Conservation (phyloP, 2,113 vertebrate species). For the Acrocephalus arundinaceus region DNA sequence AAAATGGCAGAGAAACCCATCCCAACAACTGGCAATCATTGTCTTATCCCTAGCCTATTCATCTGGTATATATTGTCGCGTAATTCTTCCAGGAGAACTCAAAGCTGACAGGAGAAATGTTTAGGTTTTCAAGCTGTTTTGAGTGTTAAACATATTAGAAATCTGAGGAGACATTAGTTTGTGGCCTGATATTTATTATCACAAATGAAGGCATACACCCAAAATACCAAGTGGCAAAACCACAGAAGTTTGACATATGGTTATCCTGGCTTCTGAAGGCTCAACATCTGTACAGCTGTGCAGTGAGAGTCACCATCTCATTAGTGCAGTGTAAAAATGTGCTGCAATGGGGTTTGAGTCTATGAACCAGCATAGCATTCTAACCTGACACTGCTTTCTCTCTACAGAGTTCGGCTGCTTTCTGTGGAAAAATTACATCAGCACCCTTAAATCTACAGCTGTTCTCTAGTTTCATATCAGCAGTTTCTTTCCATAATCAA, state of each 20-base stretch:
- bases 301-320: neutral
- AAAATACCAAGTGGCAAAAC: conserved; percentile 27
- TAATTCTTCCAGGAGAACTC: conserved; percentile 3
- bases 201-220: conserved; percentile 17
- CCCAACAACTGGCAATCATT: neutral
- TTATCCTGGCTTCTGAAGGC: neutral
- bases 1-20: neutral
- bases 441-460: neutral
- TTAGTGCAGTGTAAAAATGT: neutral
- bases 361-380: neutral
- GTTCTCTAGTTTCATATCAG: neutral
- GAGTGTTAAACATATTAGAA: conserved; percentile 12
- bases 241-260: conserved; percentile 5
- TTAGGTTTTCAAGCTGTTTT: conserved; percentile 48
- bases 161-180: conserved; percentile 24
- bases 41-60: neutral
- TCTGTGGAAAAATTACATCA: neutral
- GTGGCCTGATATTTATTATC: conserved; percentile 54
- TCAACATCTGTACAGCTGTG: neutral
- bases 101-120: conserved; percentile 24
- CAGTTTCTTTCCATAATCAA: neutral
- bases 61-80: conserved; percentile 12
- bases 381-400: neutral
- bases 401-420: neutral
- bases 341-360: neutral